Base-by-base conservation (phyloP, 1,140 invertebrate species). In the Epicauta chinensis region DNA sequence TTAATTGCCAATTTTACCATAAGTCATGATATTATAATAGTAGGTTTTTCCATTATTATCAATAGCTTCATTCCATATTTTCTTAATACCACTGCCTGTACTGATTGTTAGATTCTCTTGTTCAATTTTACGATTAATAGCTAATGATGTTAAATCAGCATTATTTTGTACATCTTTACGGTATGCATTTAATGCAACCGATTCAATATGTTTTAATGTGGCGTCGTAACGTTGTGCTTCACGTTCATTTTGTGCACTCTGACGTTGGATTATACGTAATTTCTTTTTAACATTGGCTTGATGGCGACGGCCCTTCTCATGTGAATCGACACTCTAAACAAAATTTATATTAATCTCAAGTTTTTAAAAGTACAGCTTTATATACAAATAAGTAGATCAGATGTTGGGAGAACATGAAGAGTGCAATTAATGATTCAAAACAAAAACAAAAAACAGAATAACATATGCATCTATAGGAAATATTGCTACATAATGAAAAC, bases 261-360 rank as follows among this genome's bases (percentile, higher is more conserved):
- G 90, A 57, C 88, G 90, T 43, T 83, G 83, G 47, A 97, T 91
- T 55, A 91, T 86, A 55, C 85, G 83, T 49, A 97, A 80, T 52
- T 84, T 80, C 66, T 91, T 91, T 50, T 86, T 81, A 16, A 97
- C 92, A 85, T 91, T 96, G 72, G 91, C 87, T 70, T 97, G 89
- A 71, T 98, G 95, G 43, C 86, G 79, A 70, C 90, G 90, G 2
- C 95, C 94, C 75, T 83, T 85, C 73, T 97, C 94, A 73, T 98
- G 94, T 70, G 96, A 96, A 52, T 95, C 89, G 56, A 95, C 81
- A 70, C 93, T 97, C 81, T 92, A 64, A 41, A 76, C 76, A 63
- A 59, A 23, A 23, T 23, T 2, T 3, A 23, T 5, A 23, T 2
- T 23, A 23, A 5, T 23, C 4, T 23, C 23, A 7, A 7, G 7